phyloP scores from a whole-genome alignment of 2,888 invertebrate species.

The Caradrina clavipalpis region DNA sequence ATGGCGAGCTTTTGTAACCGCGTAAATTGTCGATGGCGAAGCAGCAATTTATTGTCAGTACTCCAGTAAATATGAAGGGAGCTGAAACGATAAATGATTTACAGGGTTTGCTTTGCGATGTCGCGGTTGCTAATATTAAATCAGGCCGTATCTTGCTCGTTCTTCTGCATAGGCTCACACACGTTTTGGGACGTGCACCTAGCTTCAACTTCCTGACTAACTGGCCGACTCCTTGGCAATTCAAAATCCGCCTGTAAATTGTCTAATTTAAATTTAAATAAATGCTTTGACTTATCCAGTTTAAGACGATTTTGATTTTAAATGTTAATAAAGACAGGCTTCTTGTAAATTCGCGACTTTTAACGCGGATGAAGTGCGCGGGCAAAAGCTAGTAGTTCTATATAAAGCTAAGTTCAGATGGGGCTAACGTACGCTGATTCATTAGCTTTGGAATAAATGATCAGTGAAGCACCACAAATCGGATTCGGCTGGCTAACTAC shows the following conservation, averaged over 20 bases:
- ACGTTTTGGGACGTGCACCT: no score
- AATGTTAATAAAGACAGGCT: no score
- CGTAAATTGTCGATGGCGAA: slow-evolving; percentile 25
- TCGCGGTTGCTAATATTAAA: slow-evolving; percentile 22
- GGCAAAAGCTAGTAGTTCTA: no score
- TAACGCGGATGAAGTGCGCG: no score
- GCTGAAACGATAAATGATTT: slow-evolving; percentile 26
- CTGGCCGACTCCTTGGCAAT: no score
- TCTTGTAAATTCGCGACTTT: no score
- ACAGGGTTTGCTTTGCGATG: background rate
- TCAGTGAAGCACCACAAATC: slow-evolving; percentile 1
- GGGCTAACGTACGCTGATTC: background rate
- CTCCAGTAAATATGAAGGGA: slow-evolving; percentile 20
- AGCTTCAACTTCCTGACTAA: no score
- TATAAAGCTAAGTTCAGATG: background rate
- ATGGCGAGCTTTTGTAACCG: slow-evolving; percentile 27
- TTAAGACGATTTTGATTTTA: no score
- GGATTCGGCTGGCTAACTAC: background rate
- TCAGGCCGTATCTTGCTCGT: slow-evolving; percentile 2
- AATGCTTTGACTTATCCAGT: no score
- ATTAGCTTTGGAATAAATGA: slow-evolving; percentile 2
- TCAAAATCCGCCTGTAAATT: no score
- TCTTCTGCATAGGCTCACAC: no score
- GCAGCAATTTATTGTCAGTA: slow-evolving; percentile 31
- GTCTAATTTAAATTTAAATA: no score